These are phyloP conservation scores for Phasianus colchicus DNA, from an alignment of 2,113 vertebrate genomes.

Conservation along the genomic window DNA sequence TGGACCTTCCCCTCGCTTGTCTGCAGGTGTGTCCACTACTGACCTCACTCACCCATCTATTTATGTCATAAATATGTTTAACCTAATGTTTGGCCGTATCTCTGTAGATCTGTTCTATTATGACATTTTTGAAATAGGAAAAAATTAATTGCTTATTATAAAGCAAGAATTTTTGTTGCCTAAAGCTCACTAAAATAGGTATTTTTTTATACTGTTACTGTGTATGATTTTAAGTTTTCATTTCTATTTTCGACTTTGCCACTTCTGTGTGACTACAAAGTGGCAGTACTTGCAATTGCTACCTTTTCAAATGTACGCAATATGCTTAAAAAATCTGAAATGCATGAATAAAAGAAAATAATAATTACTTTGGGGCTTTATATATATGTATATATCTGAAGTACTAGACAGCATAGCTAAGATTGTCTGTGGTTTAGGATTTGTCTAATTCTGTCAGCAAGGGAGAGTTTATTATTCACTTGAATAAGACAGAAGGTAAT, in stretches of 20 bases:
- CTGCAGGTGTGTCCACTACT: constrained; percentile 76
- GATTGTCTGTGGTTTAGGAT: not conserved
- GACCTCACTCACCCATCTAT: constrained; percentile 65
- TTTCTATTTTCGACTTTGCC: constrained; percentile 1
- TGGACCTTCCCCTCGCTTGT: constrained; percentile 65
- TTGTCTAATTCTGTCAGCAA: not conserved
- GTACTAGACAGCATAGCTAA: not conserved
- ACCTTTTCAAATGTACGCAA: not conserved
- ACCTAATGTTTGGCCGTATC: constrained; percentile 41
- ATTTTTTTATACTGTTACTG: not conserved
- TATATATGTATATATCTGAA: not conserved
- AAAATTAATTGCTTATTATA: not conserved
- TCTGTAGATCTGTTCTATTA: not conserved
- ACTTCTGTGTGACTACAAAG: not conserved
- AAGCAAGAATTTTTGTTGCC: not conserved
- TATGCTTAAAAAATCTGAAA: not conserved
- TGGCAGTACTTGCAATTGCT: not conserved
- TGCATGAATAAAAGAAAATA: not conserved
- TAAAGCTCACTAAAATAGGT: not conserved
- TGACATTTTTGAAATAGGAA: not conserved
- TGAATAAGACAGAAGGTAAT: not conserved
- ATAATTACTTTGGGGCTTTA: not conserved
- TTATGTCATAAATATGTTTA: constrained; percentile 62
- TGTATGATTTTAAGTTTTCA: not conserved
- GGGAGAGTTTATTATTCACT: not conserved